Conservation (phyloP, 2,888 invertebrate genomes). For the Sphaerophoria rueppellii region DNA sequence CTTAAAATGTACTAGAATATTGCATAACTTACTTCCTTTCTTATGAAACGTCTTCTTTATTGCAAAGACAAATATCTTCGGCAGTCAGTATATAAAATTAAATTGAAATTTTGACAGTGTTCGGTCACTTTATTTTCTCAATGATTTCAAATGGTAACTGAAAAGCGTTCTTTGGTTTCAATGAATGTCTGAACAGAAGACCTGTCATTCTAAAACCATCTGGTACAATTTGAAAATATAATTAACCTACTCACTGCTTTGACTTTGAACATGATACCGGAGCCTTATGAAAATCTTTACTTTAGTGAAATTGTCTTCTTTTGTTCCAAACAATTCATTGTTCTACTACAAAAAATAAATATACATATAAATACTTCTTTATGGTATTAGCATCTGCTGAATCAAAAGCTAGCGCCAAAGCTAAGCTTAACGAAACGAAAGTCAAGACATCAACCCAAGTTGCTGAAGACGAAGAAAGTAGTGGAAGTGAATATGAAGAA, state of each 20-base stretch:
- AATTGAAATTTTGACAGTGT: no score
- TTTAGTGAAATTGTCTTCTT: slow-evolving; percentile 40
- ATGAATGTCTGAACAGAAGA: no score
- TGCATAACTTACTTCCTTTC: no score
- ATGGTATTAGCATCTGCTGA: slow-evolving; percentile 83
- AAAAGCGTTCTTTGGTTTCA: no score
- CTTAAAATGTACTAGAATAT: neutral
- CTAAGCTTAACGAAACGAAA: slow-evolving; percentile 76
- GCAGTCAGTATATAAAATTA: no score
- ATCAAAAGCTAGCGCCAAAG: slow-evolving; percentile 83
- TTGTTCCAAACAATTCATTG: slow-evolving; percentile 22
- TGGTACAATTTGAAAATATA: no score
- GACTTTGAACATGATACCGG: slow-evolving; percentile 15
- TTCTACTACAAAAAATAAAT: slow-evolving; percentile 10
- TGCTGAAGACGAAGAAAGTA: slow-evolving; percentile 77
- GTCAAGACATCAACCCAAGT: slow-evolving; percentile 46
- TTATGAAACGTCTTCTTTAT: no score
- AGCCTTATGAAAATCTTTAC: slow-evolving; percentile 2
- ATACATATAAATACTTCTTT: slow-evolving; percentile 39
- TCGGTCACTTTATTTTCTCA: no score
- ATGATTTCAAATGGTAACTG: no score
- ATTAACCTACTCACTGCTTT: no score
- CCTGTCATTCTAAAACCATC: no score
- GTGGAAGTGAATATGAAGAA: slow-evolving; percentile 81
- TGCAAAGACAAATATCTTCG: no score